These are phyloP conservation scores for Lacerta viridis DNA, from an alignment of 2,797 vertebrate species.

Conservation along the genomic window DNA sequence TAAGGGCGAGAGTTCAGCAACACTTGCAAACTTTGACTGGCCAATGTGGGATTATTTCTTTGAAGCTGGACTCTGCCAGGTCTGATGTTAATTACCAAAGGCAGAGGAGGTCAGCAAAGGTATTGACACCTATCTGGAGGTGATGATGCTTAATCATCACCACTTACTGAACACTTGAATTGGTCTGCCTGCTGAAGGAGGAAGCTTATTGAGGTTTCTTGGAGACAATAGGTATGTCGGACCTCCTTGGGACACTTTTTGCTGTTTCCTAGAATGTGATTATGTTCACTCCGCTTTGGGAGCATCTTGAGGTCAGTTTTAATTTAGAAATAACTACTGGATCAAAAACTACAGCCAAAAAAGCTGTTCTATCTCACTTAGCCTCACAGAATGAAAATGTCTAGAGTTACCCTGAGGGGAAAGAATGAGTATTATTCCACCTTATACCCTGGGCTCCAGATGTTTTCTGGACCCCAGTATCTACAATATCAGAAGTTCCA, in stretches of 20 bases:
- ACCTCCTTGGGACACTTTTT: not conserved
- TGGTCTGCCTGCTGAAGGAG: no score
- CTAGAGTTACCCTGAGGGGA: not conserved
- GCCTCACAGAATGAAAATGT: not conserved
- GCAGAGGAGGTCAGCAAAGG: not conserved
- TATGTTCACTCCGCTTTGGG: not conserved
- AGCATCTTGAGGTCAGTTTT: not conserved
- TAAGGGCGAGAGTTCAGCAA: not conserved
- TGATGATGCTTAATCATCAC: not conserved
- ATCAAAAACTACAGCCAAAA: not conserved
- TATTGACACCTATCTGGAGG: not conserved
- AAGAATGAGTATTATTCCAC: not conserved
- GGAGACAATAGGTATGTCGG: not conserved
- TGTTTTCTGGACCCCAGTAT: not conserved
- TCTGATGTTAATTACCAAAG: constrained; percentile 16
- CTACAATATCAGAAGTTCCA: not conserved
- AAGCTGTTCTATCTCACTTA: not conserved
- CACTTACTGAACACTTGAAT: not conserved
- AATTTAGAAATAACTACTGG: not conserved
- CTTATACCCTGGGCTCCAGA: not conserved
- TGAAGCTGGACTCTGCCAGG: not conserved
- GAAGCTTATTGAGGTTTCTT: not conserved
- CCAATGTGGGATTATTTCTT: not conserved
- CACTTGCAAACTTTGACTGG: not conserved
- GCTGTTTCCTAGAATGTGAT: not conserved